Evolutionary conservation across 2,797 vertebrate species (phyloP).

Genomic region (Perodicticus potto): DNA sequence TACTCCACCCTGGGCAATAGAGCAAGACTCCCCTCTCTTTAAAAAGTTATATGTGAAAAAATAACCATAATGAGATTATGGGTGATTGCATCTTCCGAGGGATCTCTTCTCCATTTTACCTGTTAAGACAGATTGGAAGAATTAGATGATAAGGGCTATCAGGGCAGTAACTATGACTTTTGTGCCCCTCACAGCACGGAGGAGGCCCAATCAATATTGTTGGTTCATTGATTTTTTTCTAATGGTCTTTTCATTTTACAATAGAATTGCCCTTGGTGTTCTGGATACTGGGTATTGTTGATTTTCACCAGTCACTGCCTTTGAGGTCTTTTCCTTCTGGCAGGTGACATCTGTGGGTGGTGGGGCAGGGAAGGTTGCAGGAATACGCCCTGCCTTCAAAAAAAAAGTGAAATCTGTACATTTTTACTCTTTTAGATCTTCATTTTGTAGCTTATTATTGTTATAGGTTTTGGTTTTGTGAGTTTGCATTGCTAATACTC

Average conservation of each 20-base stretch:
- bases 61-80: background rate
- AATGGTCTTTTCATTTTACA: background rate
- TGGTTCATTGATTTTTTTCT: conserved; percentile 47
- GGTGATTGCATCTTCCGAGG: background rate
- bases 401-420: background rate
- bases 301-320: background rate
- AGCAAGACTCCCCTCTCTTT: background rate
- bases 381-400: background rate
- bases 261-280: background rate
- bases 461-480: background rate
- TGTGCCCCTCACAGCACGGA: background rate
- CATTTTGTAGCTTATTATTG: background rate
- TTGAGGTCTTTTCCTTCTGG: background rate
- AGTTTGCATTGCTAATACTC: background rate
- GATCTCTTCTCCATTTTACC: background rate
- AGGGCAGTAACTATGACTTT: background rate
- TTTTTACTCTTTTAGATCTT: background rate
- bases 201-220: background rate
- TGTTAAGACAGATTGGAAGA: background rate
- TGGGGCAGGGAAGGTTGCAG: background rate
- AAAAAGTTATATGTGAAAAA: background rate
- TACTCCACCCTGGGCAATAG: background rate
- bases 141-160: background rate
- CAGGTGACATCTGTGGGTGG: background rate
- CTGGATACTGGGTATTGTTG: background rate